phyloP scores from a whole-genome alignment of 2,888 invertebrate species.

The Hypsopygia costalis region DNA sequence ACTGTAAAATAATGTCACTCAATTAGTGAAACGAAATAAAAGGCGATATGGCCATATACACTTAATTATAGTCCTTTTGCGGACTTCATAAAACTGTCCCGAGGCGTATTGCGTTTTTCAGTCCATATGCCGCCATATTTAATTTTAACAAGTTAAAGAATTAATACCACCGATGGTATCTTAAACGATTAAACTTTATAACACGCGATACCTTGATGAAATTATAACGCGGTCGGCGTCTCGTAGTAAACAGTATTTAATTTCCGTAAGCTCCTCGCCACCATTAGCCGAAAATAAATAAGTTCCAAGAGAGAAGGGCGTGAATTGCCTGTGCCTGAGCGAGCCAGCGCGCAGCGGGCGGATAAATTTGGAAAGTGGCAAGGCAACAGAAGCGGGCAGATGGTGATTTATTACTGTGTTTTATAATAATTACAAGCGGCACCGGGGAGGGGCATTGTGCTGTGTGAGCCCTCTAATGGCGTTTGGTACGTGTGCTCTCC shows the following conservation, averaged over 20 bases:
- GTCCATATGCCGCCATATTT: conserved; percentile 22
- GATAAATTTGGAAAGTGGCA: conserved; percentile 71
- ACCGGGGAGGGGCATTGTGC: conserved; percentile 51
- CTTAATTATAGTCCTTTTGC: conserved; percentile 14
- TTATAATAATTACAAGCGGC: conserved; percentile 69
- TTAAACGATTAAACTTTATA: conserved; percentile 26
- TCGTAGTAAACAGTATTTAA: conserved; percentile 58
- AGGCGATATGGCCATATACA: conserved; percentile 19
- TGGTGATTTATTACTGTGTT: conserved; percentile 75
- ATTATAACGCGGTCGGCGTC: conserved; percentile 44
- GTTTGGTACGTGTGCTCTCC: conserved; percentile 22
- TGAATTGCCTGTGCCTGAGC: conserved; percentile 33
- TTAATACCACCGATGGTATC: conserved; percentile 18
- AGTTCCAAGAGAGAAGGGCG: conserved; percentile 51
- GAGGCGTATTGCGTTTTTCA: conserved; percentile 20
- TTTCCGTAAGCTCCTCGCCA: conserved; percentile 59
- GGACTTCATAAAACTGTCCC: conserved; percentile 30
- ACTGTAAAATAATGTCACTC: conserved; percentile 30
- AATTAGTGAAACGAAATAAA: conserved; percentile 37
- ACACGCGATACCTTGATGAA: conserved; percentile 32
- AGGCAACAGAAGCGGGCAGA: conserved; percentile 70
- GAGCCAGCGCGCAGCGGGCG: conserved; percentile 32
- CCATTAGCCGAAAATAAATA: conserved; percentile 70
- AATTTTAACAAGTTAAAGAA: conserved; percentile 16
- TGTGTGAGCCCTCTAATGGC: conserved; percentile 26